A percentile compares a stretch with the other conserved stretches of the same genome.
Conservation (phyloP, 2,113 vertebrate genomes). For the Buteo buteo region DNA sequence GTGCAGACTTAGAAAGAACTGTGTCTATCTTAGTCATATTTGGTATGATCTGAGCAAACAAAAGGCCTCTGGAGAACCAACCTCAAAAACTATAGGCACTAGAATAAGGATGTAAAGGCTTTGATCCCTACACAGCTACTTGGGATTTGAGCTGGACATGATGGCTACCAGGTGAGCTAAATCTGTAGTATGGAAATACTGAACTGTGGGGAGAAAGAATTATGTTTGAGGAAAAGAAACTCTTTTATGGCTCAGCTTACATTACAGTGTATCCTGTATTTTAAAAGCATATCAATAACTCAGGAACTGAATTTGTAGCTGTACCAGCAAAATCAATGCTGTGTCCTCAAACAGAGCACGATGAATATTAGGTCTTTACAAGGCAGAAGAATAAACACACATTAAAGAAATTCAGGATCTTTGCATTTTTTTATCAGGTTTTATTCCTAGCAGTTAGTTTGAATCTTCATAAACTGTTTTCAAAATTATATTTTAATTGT, state of each 20-base stretch:
- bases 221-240: background rate
- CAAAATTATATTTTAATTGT: background rate
- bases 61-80: background rate
- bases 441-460: background rate
- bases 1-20: background rate
- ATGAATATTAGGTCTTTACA: background rate
- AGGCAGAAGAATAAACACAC: background rate
- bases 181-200: background rate
- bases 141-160: background rate
- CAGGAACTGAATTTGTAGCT: background rate
- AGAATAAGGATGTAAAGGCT: background rate
- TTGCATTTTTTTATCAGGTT: background rate
- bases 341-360: background rate
- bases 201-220: background rate
- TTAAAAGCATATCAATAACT: constrained; percentile 20
- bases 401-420: background rate
- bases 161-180: background rate
- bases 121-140: background rate
- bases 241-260: background rate
- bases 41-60: background rate
- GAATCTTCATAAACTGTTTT: background rate
- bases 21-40: background rate
- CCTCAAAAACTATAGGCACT: background rate
- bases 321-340: background rate
- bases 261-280: background rate